Evolutionary conservation across 2,888 invertebrate species (phyloP).

Genomic region (Microplitis manilae): DNA sequence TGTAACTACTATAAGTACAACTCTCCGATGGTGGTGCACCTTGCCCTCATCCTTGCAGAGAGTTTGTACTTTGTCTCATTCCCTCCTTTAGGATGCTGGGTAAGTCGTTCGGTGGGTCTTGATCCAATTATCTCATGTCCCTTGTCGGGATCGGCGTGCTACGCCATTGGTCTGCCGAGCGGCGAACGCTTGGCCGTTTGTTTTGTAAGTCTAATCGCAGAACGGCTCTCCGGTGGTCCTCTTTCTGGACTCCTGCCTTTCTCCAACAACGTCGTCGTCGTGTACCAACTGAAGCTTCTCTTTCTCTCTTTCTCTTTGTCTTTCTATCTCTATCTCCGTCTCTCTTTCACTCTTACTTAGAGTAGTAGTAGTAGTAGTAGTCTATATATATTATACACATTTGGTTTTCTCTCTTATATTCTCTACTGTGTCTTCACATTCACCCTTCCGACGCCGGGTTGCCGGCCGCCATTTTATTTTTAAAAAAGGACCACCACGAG

Average conservation of each 20-base stretch:
- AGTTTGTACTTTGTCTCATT: conserved; percentile 18
- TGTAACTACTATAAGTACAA: not conserved
- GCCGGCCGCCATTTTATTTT: conserved; percentile 69
- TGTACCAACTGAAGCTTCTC: conserved; percentile 9
- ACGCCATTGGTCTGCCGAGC: conserved; percentile 66
- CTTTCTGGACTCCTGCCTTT: conserved; percentile 58
- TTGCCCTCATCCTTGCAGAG: conserved; percentile 22
- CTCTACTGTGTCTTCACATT: conserved; percentile 45
- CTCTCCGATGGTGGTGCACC: conserved; percentile 4
- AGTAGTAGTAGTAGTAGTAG: conserved; percentile 27
- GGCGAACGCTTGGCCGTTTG: conserved; percentile 68
- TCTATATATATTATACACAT: conserved; percentile 24
- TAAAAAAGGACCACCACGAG: conserved; percentile 54
- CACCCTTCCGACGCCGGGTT: conserved; percentile 42
- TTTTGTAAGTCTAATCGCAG: conserved; percentile 72
- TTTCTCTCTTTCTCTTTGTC: conserved; percentile 35
- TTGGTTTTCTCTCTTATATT: conserved; percentile 37
- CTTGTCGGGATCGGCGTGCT: conserved; percentile 68
- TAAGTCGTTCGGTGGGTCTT: conserved; percentile 52
- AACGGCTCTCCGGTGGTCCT: conserved; percentile 71
- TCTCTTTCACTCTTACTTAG: conserved; percentile 30
- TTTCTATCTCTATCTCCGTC: conserved; percentile 24
- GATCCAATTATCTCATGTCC: conserved; percentile 71
- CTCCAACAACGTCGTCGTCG: conserved; percentile 31
- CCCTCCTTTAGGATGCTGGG: conserved; percentile 38